Evolutionary conservation across 1,140 invertebrate species (phyloP).

Genomic region (Heterodera carotae): DNA sequence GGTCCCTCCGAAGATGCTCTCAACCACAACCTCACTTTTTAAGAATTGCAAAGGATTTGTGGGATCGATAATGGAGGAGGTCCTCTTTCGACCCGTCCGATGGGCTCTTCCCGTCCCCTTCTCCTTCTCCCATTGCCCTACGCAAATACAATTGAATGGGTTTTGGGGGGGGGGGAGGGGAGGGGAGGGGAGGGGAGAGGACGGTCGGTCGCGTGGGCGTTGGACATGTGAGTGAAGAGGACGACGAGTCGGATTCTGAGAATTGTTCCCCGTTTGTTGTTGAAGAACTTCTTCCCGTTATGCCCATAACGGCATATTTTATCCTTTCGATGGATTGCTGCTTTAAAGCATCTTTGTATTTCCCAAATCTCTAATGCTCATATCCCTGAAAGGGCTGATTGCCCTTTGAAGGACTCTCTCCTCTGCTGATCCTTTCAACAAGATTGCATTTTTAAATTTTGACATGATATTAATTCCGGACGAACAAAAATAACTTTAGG

Average conservation of each 20-base stretch:
- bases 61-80: constrained; percentile 7
- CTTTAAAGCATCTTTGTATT: too few species aligned
- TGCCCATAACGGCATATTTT: background rate
- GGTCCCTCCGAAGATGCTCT: background rate
- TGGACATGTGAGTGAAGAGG: too few species aligned
- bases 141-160: background rate
- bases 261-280: background rate
- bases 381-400: background rate
- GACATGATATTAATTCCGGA: too few species aligned
- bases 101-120: background rate
- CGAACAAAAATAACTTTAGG: too few species aligned
- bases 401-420: background rate
- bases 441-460: too few species aligned
- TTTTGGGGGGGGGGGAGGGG: background rate
- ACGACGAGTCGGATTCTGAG: background rate
- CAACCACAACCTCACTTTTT: background rate
- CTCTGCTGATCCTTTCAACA: too few species aligned
- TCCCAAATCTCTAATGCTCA: background rate
- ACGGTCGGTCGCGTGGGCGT: too few species aligned
- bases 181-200: background rate
- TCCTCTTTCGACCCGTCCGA: background rate
- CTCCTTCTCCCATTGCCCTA: background rate
- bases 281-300: background rate
- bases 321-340: background rate
- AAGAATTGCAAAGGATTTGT: background rate